Base-by-base conservation (phyloP, 53 echinoderm and acorn worm species). In the Arbacia lixula region DNA sequence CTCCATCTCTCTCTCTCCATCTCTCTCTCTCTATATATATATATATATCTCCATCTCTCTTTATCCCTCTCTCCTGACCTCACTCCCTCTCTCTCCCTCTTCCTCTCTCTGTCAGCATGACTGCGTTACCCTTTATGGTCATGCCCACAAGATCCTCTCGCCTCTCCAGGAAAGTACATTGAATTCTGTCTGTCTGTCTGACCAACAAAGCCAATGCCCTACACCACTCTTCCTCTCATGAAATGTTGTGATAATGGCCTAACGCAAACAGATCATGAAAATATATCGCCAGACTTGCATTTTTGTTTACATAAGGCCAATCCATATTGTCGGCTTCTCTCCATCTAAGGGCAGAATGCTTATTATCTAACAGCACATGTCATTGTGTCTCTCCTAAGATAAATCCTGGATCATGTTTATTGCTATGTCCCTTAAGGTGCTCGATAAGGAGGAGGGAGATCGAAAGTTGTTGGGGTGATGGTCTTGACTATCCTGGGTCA, bases 391-490 rank as follows among this genome's bases (percentile, higher is more conserved):
- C 51, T 33, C 19, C 20, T 5, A 26, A 73, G 73, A 73, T 73
- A 73, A 73, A 73, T 73, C 73, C 73, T 73, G n/a, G 51, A 31
- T 73, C 53, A 53, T 73, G 53, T 73, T 73, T 73, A 73, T 73
- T 73, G 73, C 33, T 32, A 53, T 20, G 33, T 33, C 73, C 53
- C 33, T 6, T 42, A 43, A 68, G 40, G 69, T 24, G 27, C 43
- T 31, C 69, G 28, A 27, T 68, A 42, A 42, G 24, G 43, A 68
- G 27, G 69, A 42, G 1, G 12, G 50, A 24, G n/a, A 2, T 63
- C 12, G 4, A 21, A 6, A 21, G 20, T 50, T 66, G 66, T n/a
- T n/a, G n/a, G n/a, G n/a, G n/a, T 17, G 66, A 66, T 66, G 66
- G 66, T 36, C 66, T 36, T 66, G 19, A 37, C 66, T 37, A 38